Evolutionary conservation across 2,888 invertebrate genomes (phyloP), one percentile per base, ranked within the genome.

Genomic region (Spialia ferax): DNA sequence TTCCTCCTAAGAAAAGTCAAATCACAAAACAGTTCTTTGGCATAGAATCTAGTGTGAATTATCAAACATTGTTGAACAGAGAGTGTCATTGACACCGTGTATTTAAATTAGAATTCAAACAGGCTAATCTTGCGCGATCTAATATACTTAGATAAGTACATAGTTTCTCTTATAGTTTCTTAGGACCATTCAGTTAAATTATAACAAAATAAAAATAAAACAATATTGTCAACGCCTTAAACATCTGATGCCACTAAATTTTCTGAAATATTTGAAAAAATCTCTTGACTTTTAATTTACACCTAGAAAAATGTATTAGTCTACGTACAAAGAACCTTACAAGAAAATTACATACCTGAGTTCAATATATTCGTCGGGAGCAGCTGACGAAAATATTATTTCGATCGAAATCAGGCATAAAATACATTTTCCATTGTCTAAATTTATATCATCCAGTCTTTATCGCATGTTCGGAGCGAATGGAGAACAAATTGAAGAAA

Each of bases 381-480:
- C 75, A 75, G 74, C 74, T 75, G 74, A 64, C 62, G 57, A 63
- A 63, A 69, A 65, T 68, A 66, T 70, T 68, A 68, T 70, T 70
- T 60, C 52, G 70, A 69, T 71, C 52, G 67, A 70, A 71, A 70
- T 70, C 60, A 65, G 62, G 48, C 66, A 60, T 60, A 64, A 71
- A 71, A 69, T 62, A 66, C 45, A 11, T 52, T 65, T 60, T 54
- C 52, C 23, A 54, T 23, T 18, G 23, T 52, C n/a, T 35, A 26
- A 54, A 29, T 38, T 57, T 38, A 59, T 42, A 59, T 26, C 26
- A 35, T n/a, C 42, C 20, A 45, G 52, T 52, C 52, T 52, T 7
- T 2, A 55, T 55, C 55, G 18, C 29, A 26, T n/a, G 29, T 55
- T 55, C 55, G 29, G 26, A 8, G 26, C 15, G 4, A 29, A 26